Evolutionary conservation across 2,797 vertebrate species (phyloP).

Genomic region (Steatocranus sp.): DNA sequence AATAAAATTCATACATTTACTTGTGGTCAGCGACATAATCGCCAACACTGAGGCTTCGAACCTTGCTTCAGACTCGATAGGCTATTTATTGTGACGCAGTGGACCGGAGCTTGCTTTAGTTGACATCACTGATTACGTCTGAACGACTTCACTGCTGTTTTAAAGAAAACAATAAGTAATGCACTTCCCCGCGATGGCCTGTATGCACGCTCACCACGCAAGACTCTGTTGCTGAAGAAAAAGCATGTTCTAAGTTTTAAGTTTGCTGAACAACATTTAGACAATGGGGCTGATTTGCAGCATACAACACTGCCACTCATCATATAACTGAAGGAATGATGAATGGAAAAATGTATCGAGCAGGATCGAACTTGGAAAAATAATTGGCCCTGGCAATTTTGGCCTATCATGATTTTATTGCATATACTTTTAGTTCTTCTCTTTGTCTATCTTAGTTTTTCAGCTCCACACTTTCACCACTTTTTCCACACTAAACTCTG

Average conservation of each 20-base stretch:
- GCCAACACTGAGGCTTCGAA: fast-evolving
- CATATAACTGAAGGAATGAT: not conserved
- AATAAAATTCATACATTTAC: not conserved
- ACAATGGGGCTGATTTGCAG: not conserved
- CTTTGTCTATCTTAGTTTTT: not conserved
- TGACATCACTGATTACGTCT: not conserved
- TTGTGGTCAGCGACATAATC: fast-evolving
- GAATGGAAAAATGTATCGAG: not conserved
- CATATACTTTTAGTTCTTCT: not conserved
- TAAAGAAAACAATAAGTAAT: not conserved
- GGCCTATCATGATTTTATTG: not conserved
- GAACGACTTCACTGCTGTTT: not conserved
- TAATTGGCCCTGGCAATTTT: not conserved
- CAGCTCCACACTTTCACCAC: not conserved
- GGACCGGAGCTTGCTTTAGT: not conserved
- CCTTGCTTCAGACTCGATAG: not conserved
- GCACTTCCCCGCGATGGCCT: fast-evolving
- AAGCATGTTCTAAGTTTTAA: not conserved
- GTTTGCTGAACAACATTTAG: not conserved
- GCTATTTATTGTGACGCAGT: not conserved
- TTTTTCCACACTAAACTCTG: fast-evolving
- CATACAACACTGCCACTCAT: fast-evolving
- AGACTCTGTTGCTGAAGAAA: fast-evolving
- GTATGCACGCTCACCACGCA: not conserved
- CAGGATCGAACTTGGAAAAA: not conserved